Base-by-base conservation (phyloP, 37 sponge, comb jelly and placozoan genomes). In the Ephydatia muelleri region DNA sequence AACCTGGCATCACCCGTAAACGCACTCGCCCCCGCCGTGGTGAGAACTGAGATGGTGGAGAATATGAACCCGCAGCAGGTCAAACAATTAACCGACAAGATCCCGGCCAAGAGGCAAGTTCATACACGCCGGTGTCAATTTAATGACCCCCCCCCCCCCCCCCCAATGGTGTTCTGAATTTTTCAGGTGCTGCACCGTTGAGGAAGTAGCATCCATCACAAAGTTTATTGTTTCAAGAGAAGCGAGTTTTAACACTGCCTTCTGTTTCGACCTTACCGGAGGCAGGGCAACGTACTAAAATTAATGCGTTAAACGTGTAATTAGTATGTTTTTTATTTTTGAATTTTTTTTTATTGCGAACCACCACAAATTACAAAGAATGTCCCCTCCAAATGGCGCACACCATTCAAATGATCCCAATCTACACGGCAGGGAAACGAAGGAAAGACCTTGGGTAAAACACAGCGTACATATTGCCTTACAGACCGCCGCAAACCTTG, bases 151-250 rank as follows among this genome's bases (percentile, higher is more conserved):
- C n/a, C n/a, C n/a, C n/a, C n/a, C n/a, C n/a, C n/a, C n/a, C n/a
- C n/a, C 6, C 43, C 6, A 43, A 9, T 43, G 6, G 6, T 9
- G 6, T 6, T 3, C 43, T 6, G 43, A 3, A 6, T 43, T 43
- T 43, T 43, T 9, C 72, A 93, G 93, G 73, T 93, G 93, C 86
- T 72, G 90, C 14, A 84, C 73, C 2, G 22, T 87, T 32, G 94
- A 90, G 22, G 94, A 94, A 69, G 83, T 94, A 22, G 85, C 87
- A 11, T 70, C 86, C 23, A 85, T 84, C 21, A 80, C 80, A 22
- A 83, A 90, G 72, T 94, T 94, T 77, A 90, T 94, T 65, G 88
- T 90, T 0, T 94, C 94, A 49, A 48, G 72, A 23, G 91, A 90
- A 37, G 87, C 94, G 3, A 80, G 82, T 26, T 94, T 94, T 83